A percentile compares a stretch with the other conserved stretches of the same genome.
Conservation (phyloP, 2,888 invertebrate species). For the Dicranocentrus wangi region DNA sequence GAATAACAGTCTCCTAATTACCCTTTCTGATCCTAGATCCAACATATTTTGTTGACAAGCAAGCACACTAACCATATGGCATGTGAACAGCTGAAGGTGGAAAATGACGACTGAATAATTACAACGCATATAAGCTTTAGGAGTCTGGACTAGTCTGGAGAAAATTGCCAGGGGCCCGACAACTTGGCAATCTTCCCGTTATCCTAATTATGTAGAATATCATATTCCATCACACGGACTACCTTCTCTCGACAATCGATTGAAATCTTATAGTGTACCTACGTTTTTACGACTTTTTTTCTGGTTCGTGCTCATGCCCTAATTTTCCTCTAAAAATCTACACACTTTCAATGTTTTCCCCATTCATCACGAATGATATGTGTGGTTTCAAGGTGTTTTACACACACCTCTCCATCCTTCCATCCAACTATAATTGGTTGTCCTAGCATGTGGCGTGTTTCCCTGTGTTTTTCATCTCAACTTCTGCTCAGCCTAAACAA, state of each 20-base stretch:
- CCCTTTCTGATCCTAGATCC: too few relatives aligned
- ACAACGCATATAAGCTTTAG: too few relatives aligned
- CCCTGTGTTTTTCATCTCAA: not conserved
- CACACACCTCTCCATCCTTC: conserved; percentile 41
- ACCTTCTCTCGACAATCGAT: not conserved
- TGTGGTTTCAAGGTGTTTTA: conserved; percentile 53
- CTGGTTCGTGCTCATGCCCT: conserved; percentile 54
- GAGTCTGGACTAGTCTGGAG: too few relatives aligned
- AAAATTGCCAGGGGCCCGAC: not conserved
- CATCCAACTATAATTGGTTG: conserved; percentile 51
- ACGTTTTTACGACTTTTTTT: conserved; percentile 19
- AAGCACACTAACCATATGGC: too few relatives aligned
- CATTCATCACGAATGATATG: conserved; percentile 26
- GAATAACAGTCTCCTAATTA: too few relatives aligned
- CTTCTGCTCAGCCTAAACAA: not conserved
- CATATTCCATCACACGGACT: not conserved
- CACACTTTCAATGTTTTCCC: conserved; percentile 50
- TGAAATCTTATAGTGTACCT: conserved; percentile 27
- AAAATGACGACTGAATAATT: too few relatives aligned
- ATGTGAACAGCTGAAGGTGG: too few relatives aligned
- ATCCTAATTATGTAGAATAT: not conserved
- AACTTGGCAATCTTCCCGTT: not conserved
- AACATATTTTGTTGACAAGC: too few relatives aligned
- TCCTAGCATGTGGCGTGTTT: conserved; percentile 23
- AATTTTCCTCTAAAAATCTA: conserved; percentile 29